Evolutionary conservation across 2,797 vertebrate genomes (phyloP).

Genomic region (Sciurus carolinensis): DNA sequence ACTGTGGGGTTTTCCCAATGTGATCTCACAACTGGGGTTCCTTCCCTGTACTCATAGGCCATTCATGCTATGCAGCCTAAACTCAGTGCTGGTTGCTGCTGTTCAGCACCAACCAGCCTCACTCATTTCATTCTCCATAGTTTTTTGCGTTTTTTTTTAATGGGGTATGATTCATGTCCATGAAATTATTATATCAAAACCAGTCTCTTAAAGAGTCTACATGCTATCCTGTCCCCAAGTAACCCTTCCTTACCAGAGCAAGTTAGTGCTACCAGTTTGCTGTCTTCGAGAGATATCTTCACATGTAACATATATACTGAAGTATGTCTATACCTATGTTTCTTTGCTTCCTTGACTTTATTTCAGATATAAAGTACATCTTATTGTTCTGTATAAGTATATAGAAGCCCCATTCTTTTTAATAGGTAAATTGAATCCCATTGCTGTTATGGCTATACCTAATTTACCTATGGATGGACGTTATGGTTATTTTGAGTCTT

Average conservation of each 20-base stretch:
- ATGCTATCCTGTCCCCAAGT: background rate
- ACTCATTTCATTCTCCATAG: background rate
- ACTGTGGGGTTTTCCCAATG: background rate
- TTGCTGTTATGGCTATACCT: background rate
- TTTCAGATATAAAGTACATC: background rate
- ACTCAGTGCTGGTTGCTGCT: background rate
- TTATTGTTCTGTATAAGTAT: background rate
- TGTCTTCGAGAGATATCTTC: background rate
- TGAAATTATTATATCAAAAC: background rate
- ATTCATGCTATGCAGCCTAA: background rate
- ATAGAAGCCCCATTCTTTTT: background rate
- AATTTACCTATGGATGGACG: background rate
- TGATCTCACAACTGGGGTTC: background rate
- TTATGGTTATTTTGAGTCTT: background rate
- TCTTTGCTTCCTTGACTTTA: constrained; percentile 14
- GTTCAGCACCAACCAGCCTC: background rate
- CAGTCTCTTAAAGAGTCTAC: background rate
- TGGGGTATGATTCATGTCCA: background rate
- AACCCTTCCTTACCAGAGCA: background rate
- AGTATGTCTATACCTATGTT: background rate
- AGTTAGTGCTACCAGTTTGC: background rate
- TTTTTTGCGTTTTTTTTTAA: background rate
- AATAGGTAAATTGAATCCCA: constrained; percentile 3
- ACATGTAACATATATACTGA: background rate
- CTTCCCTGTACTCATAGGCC: background rate